phyloP scores from a whole-genome alignment of 2,888 invertebrate genomes.

The Phaonia tiefii region DNA sequence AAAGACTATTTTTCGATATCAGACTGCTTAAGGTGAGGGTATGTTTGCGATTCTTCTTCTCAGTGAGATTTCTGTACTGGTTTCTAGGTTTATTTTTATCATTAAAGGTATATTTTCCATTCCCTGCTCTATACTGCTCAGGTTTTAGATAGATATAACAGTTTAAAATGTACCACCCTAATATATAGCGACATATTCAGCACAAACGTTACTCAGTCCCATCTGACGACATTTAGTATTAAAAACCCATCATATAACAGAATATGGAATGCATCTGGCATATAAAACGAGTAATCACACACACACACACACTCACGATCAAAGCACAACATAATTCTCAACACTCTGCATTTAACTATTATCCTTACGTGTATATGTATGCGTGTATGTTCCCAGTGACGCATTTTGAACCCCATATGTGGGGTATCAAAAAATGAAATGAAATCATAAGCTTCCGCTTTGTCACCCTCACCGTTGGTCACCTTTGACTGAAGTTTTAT shows the following conservation, averaged over 20 bases:
- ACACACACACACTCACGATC: constrained; percentile 31
- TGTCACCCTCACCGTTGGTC: constrained; percentile 12
- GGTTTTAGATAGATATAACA: no score
- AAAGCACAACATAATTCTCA: constrained; percentile 5
- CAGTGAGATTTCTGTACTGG: no score
- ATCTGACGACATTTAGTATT: constrained; percentile 63
- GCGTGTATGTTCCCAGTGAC: no score
- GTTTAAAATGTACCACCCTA: no score
- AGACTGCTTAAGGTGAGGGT: no score
- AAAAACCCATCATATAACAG: constrained; percentile 59
- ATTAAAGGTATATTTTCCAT: no score
- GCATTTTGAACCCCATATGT: constrained; percentile 30
- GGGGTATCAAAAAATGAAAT: constrained; percentile 40
- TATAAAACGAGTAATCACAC: constrained; percentile 55
- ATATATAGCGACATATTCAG: no score
- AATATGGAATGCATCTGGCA: constrained; percentile 56
- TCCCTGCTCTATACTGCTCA: no score
- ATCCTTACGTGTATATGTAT: not conserved
- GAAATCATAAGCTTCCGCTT: constrained; percentile 56
- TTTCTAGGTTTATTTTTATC: no score
- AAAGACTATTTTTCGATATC: no score
- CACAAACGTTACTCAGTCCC: constrained; percentile 6
- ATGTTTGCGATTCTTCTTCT: no score
- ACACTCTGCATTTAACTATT: not conserved
- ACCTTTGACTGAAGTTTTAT: constrained; percentile 16